Evolutionary conservation across 2,888 invertebrate genomes (phyloP), one percentile per base, ranked within the genome.

Genomic region (Dicranocentrus wangi): DNA sequence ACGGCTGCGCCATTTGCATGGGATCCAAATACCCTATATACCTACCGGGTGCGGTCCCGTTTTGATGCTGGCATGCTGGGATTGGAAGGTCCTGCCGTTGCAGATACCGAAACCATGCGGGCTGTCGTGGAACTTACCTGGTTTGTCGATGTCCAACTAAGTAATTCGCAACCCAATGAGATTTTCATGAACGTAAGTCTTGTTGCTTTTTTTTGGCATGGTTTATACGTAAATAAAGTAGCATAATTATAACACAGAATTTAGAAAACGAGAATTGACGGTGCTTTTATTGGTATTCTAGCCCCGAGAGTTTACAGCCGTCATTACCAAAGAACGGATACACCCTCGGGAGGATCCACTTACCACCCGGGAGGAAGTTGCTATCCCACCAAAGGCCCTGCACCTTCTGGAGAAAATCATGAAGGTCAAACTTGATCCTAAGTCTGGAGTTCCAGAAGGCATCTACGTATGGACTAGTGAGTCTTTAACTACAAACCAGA

Each of bases 401-500:
- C 55, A 81, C 23, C 82, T 79, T 73, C 61, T 87, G 21, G 85
- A 86, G 69, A 82, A 82, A 21, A 84, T 86, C 65, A 83, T 87
- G 69, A 80, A 82, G 23, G 82, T 86, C n/a, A 84, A 47, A 10
- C 68, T 87, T 27, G 72, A 77, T 27, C 58, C 71, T 42, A 72
- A 75, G 42, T 65, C 78, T 42, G 87, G 87, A 70, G 84, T 85
- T 21, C 84, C 89, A 23, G 68, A 76, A 28, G 66, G 73, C 51
- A 81, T 86, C 53, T 84, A 86, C n/a, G 87, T 88, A 15, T 85
- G 86, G 2, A 71, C 77, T 1, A 87, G 86, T 51, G 89, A 89
- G 21, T 88, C 89, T 0, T 47, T 78, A 63, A 23, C 78, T 32
- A 82, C 85, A 15, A 88, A 88, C 87, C 88, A 89, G n/a, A 86